Evolutionary conservation across 2,113 vertebrate species (phyloP), one percentile per base, ranked within the genome.

Genomic region (Speoplatyrhinus poulsoni): DNA sequence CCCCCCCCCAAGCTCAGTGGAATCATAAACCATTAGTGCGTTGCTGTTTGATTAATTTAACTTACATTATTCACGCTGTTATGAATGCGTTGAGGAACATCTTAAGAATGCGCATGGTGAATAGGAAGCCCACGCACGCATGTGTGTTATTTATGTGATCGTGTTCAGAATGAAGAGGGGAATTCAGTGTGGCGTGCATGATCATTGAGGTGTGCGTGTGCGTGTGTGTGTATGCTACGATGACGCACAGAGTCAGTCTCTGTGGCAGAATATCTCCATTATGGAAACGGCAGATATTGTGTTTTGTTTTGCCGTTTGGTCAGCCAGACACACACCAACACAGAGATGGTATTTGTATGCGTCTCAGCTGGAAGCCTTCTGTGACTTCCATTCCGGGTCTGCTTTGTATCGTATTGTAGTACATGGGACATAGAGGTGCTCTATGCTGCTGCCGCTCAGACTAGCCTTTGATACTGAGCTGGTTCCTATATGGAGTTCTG

Each of bases 301-400:
- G 65, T 60, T 59, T 54, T 60, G 8, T 47, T 62, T 26, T 26
- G 26, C 48, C 63, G 60, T 12, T 67, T 26, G 26, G 48, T 46
- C 15, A 50, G 71, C 32, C 62, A 9, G 46, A 70, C 33, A 66
- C 10, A 77, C 62, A 64, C 53, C 58, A 54, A 56, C n/a, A 60
- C 52, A 46, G 72, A 74, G 69, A 67, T 26, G 79, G 70, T 72
- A 79, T 70, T 70, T 50, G 57, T 68, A 56, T 76, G 70, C 77
- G 32, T 62, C 68, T 69, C 86, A 71, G 65, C 49, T 50, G 67
- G 68, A 71, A 79, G 70, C 68, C 0, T 52, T 75, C 69, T 74
- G 16, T 79, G 81, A 85, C 84, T 80, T 83, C 78, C 79, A 58
- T 82, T 72, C 71, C 11, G 60, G 58, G 71, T 62, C 41, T 67